A percentile compares a stretch with the other conserved stretches of the same genome.
Conservation (phyloP, 2,113 vertebrate genomes). For the Hemicordylus capensis region DNA sequence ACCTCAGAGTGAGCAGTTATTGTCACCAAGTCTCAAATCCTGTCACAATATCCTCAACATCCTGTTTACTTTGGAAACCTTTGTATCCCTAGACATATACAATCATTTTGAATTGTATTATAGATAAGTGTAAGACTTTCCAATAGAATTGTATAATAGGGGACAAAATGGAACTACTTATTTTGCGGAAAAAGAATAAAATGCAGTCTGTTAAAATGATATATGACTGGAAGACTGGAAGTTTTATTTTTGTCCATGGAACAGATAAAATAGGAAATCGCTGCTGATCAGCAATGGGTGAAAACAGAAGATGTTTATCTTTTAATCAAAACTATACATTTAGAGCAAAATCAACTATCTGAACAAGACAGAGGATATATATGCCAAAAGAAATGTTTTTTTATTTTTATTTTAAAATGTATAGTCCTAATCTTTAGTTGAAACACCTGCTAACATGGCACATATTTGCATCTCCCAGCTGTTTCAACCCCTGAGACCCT, state of each 20-base stretch:
- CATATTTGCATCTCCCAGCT: neutral
- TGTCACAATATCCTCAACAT: neutral
- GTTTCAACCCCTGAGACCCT: neutral
- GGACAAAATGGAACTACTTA: neutral
- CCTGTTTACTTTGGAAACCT: neutral
- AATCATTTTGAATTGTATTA: neutral
- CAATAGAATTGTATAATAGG: neutral
- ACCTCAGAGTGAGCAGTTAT: no score
- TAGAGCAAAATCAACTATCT: neutral
- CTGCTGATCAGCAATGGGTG: neutral
- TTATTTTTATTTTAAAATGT: neutral
- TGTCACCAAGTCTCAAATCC: no score
- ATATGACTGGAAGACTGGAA: neutral
- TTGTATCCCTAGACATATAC: neutral
- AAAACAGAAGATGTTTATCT: neutral
- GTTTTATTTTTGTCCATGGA: neutral
- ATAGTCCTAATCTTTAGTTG: neutral
- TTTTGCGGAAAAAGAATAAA: constrained; percentile 9
- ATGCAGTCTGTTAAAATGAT: neutral
- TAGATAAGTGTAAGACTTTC: neutral
- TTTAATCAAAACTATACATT: neutral
- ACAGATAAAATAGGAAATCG: neutral
- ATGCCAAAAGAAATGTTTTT: neutral
- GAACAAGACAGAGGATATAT: neutral
- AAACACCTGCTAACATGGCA: neutral